Evolutionary conservation across 2,113 vertebrate genomes (phyloP).

Genomic region (Acanthochromis polyacanthus): DNA sequence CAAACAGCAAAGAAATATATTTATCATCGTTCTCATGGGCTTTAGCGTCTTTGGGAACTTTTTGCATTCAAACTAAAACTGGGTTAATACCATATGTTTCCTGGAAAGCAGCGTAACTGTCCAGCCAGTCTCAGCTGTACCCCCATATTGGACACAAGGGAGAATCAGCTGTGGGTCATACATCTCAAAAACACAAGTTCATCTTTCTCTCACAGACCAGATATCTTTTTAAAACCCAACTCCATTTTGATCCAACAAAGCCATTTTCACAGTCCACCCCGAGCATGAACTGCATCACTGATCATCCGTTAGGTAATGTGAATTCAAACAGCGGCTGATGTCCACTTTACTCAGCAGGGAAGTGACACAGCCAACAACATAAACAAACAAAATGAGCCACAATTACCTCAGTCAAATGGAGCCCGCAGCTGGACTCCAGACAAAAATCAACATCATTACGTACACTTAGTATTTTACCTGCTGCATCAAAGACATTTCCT

Average conservation of each 20-base stretch:
- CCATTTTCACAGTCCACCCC: not conserved
- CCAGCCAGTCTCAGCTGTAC: slow-evolving; percentile 55
- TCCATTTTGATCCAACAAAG: slow-evolving; percentile 30
- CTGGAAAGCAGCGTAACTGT: slow-evolving; percentile 51
- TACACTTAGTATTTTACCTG: not conserved
- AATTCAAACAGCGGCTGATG: slow-evolving; percentile 43
- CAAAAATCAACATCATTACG: slow-evolving; percentile 16
- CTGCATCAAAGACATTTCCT: slow-evolving; percentile 2
- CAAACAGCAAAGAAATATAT: slow-evolving; percentile 51
- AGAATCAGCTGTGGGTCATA: slow-evolving; percentile 52
- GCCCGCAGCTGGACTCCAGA: not conserved
- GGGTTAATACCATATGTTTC: slow-evolving; percentile 70
- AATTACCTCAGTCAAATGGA: slow-evolving; percentile 41
- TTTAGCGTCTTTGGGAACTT: slow-evolving; percentile 57
- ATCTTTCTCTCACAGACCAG: slow-evolving; percentile 18
- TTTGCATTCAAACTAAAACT: slow-evolving; percentile 66
- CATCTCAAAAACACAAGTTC: slow-evolving; percentile 31
- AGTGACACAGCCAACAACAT: slow-evolving; percentile 37
- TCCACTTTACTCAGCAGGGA: slow-evolving; percentile 45
- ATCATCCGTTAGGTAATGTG: slow-evolving; percentile 37
- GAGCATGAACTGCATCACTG: slow-evolving; percentile 7
- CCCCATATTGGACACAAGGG: slow-evolving; percentile 51
- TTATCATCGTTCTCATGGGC: slow-evolving; percentile 48
- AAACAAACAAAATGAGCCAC: slow-evolving; percentile 48
- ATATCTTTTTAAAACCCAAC: slow-evolving; percentile 21